Evolutionary conservation across 2,113 vertebrate species (phyloP).

Genomic region (Urocolius indicus): DNA sequence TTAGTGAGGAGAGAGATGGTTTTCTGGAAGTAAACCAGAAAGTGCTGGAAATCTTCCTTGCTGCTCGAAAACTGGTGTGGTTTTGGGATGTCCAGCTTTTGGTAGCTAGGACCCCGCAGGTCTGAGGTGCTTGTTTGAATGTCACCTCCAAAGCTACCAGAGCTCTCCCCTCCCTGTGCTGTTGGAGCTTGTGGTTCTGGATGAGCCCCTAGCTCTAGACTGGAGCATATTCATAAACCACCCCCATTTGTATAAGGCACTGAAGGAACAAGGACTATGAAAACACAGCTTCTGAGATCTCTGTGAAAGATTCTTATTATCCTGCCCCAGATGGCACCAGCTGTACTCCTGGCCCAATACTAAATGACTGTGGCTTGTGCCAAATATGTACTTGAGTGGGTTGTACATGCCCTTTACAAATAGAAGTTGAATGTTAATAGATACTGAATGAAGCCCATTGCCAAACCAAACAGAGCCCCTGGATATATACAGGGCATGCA

Average conservation of each 20-base stretch:
- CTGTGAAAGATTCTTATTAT: constrained; percentile 73
- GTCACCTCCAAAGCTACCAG: not conserved
- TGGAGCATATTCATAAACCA: not conserved
- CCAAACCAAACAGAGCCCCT: constrained; percentile 58
- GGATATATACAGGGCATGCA: constrained; percentile 46
- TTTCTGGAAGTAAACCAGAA: not conserved
- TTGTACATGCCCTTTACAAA: constrained; percentile 67
- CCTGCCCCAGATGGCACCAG: constrained; percentile 66
- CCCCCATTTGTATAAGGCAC: not conserved
- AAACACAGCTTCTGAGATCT: constrained; percentile 55
- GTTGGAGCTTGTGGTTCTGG: not conserved
- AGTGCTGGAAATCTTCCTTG: not conserved
- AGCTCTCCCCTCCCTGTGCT: not conserved
- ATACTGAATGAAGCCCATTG: constrained; percentile 9
- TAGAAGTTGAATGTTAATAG: constrained; percentile 63
- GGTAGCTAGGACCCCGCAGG: not conserved
- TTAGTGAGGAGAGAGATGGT: not conserved
- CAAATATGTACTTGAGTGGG: constrained; percentile 74
- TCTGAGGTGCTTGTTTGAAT: not conserved
- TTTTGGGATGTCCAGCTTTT: accelerated
- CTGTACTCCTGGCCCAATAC: constrained; percentile 59
- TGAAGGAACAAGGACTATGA: not conserved
- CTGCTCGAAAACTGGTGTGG: not conserved
- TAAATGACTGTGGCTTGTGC: constrained; percentile 47
- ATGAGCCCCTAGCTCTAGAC: not conserved